Evolutionary conservation across 1,140 invertebrate genomes (phyloP).

Genomic region (Acromyrmex heyeri): DNA sequence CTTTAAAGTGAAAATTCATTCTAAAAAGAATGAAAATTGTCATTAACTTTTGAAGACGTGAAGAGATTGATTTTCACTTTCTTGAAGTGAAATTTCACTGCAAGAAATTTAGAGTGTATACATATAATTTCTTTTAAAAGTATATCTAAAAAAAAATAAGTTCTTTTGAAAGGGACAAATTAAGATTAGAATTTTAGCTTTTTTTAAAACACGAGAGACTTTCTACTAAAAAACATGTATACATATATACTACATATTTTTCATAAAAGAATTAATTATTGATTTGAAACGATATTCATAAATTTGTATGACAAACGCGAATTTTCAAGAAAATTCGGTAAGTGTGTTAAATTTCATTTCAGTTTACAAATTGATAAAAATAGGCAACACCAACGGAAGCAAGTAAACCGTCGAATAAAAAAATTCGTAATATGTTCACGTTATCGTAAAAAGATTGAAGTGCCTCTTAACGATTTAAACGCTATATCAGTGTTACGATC

Average conservation of each 20-base stretch:
- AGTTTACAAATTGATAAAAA: background rate
- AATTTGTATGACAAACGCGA: conserved; percentile 3
- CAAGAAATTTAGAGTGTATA: background rate
- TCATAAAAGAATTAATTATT: background rate
- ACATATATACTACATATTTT: background rate
- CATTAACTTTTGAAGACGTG: no score
- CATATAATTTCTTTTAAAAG: background rate
- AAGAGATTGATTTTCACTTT: no score
- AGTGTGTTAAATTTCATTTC: background rate
- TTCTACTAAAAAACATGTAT: background rate
- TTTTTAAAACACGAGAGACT: background rate
- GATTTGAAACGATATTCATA: background rate
- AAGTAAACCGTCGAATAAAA: background rate
- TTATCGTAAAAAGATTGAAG: conserved; percentile 6
- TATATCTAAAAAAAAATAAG: no score
- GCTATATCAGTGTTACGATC: background rate
- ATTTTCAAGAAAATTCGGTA: background rate
- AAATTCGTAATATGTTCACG: conserved; percentile 18
- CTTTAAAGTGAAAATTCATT: no score
- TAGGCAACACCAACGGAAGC: background rate
- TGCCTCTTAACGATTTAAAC: conserved; percentile 32
- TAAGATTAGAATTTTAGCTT: background rate
- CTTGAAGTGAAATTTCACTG: no score
- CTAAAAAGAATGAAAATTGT: no score
- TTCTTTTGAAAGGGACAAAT: no score